phyloP scores from a whole-genome alignment of 1,140 invertebrate genomes.

The Acyrthosiphon pisum region DNA sequence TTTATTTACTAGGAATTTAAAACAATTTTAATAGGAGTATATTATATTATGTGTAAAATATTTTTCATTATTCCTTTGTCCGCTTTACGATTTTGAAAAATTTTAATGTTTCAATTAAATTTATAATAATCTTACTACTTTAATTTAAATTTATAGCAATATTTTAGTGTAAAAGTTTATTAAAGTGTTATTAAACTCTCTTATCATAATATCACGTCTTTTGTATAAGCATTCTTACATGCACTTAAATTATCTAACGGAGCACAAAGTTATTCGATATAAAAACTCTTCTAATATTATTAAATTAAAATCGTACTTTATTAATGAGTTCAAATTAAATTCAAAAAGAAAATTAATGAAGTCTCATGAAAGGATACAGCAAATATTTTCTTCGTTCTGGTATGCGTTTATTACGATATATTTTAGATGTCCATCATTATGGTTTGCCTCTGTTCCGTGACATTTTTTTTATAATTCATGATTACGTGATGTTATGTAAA shows the following conservation, averaged over 20 bases:
- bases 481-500: neutral
- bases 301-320: neutral
- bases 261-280: neutral
- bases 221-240: neutral
- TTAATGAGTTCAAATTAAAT: neutral
- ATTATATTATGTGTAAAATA: neutral
- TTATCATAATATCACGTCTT: neutral
- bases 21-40: neutral
- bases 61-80: neutral
- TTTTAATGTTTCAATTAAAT: too few species aligned
- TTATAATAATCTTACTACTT: neutral
- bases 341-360: neutral
- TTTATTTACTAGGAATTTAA: neutral
- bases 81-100: neutral
- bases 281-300: neutral
- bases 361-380: neutral
- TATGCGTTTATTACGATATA: neutral
- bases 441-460: neutral
- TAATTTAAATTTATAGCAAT: neutral
- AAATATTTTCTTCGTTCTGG: neutral
- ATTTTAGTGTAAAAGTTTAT: neutral
- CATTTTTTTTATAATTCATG: neutral
- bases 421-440: neutral
- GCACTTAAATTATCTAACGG: neutral
- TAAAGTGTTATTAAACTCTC: conserved; percentile 6